A percentile compares a stretch with the other conserved stretches of the same genome.
Evolutionary conservation across 2,797 vertebrate genomes (phyloP).

Genomic region (Schizothorax lantsangensis): DNA sequence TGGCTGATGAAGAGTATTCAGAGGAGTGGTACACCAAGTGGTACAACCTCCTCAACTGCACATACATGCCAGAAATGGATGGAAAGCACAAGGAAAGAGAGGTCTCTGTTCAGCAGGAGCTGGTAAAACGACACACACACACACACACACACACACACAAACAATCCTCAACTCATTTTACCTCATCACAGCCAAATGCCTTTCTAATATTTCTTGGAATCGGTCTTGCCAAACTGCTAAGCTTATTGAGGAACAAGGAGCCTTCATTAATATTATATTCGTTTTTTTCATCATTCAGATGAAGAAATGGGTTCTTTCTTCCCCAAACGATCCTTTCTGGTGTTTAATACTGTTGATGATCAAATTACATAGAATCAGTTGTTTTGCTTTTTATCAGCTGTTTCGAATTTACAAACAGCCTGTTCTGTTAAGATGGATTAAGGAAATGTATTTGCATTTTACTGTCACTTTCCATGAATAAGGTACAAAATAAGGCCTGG

Average conservation of each 20-base stretch:
- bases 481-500: background rate
- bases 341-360: slow-evolving; percentile 10
- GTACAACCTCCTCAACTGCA: slow-evolving; percentile 92
- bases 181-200: slow-evolving; percentile 13
- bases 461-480: background rate
- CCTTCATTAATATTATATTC: background rate
- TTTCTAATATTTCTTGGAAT: slow-evolving; percentile 14
- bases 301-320: slow-evolving; percentile 4
- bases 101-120: slow-evolving; percentile 22
- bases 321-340: background rate
- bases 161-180: slow-evolving; percentile 2
- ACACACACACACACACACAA: background rate
- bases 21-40: slow-evolving; percentile 87
- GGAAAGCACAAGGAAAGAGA: slow-evolving; percentile 72
- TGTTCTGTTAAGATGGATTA: background rate
- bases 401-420: background rate
- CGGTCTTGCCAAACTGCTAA: slow-evolving; percentile 1
- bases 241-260: background rate
- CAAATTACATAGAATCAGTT: slow-evolving; percentile 16
- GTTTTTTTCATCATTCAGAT: slow-evolving; percentile 15
- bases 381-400: background rate
- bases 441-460: background rate
- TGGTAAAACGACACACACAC: slow-evolving; percentile 45
- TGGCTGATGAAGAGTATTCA: slow-evolving; percentile 87
- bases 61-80: slow-evolving; percentile 81